A percentile compares a stretch with the other conserved stretches of the same genome.
These are phyloP conservation scores for Etia nguti DNA, from an alignment of 2,113 vertebrate species.

Conservation along the genomic window DNA sequence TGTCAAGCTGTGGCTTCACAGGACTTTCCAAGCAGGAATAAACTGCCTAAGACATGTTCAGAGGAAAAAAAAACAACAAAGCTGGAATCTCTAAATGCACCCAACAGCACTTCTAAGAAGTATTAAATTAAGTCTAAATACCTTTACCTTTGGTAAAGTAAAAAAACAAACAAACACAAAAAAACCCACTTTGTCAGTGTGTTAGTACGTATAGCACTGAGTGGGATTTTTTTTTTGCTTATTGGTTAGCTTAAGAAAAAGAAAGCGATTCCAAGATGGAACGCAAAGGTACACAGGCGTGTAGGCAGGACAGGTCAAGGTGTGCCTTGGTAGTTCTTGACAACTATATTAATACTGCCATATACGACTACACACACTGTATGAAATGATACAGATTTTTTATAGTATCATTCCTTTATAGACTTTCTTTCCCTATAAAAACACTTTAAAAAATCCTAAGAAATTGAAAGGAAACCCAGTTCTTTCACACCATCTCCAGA, in stretches of 20 bases:
- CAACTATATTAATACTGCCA: neutral
- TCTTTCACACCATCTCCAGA: neutral
- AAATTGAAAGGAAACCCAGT: neutral
- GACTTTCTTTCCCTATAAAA: neutral
- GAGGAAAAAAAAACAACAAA: neutral
- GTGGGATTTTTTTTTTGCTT: neutral
- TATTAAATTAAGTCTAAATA: neutral
- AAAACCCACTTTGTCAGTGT: neutral
- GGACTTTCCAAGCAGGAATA: neutral
- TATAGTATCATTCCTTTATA: neutral
- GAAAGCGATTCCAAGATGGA: neutral
- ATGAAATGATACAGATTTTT: neutral
- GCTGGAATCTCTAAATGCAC: neutral
- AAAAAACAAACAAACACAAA: fast-evolving
- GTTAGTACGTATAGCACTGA: neutral
- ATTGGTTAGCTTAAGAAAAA: neutral
- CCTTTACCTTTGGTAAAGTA: neutral
- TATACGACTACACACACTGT: neutral
- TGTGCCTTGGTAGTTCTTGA: neutral
- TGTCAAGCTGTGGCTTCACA: neutral
- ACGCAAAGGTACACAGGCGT: fast-evolving
- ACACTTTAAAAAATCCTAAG: neutral
- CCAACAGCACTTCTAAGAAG: neutral
- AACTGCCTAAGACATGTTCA: neutral
- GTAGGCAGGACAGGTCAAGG: neutral